A percentile compares a stretch with the other conserved stretches of the same genome.
Conservation (phyloP, 2,888 invertebrate genomes). For the Chirona hameri region DNA sequence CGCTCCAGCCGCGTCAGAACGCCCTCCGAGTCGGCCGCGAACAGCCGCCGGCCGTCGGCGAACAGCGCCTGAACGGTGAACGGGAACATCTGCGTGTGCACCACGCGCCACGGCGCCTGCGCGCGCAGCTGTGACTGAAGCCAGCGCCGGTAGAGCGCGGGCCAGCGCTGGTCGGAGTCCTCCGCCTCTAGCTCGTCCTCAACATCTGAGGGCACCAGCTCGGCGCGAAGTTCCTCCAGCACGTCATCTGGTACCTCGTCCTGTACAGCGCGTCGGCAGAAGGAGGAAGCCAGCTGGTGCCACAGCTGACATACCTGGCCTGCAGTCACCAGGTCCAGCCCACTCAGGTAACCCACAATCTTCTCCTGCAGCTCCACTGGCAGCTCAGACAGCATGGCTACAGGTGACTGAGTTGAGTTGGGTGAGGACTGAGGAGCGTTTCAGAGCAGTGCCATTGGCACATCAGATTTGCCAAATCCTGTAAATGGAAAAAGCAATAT, state of each 20-base stretch:
- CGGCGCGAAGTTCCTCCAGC: not conserved
- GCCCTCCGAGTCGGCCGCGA: slow-evolving; percentile 9
- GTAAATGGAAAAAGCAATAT: no score
- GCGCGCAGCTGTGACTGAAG: not conserved
- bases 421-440: no score
- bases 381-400: not conserved
- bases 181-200: not conserved
- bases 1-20: not conserved
- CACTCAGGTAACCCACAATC: not conserved
- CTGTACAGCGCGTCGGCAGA: not conserved
- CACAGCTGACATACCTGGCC: not conserved
- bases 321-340: not conserved
- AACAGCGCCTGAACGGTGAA: not conserved
- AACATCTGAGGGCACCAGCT: not conserved
- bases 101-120: slow-evolving; percentile 1
- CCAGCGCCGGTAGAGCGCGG: not conserved
- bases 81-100: not conserved
- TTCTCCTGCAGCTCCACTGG: not conserved
- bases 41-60: not conserved
- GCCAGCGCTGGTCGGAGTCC: not conserved
- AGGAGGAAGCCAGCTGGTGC: not conserved
- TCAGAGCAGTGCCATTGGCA: no score
- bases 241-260: not conserved
- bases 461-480: no score
- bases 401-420: not conserved